Evolutionary conservation across 2,797 vertebrate genomes (phyloP).

Genomic region (Galago senegalensis): DNA sequence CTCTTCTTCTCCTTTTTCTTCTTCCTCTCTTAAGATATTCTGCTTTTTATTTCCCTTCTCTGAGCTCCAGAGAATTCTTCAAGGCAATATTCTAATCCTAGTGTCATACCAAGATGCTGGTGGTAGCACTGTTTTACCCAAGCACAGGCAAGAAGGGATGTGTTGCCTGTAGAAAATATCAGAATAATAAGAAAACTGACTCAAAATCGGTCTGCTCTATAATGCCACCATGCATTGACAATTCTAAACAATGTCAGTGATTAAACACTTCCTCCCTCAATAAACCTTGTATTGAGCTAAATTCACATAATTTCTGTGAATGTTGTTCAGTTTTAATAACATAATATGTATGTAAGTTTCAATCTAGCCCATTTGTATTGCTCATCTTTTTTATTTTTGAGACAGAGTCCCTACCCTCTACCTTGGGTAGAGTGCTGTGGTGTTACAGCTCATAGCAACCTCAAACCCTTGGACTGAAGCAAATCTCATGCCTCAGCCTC

Average conservation of each 20-base stretch:
- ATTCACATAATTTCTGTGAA: neutral
- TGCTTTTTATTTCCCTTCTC: neutral
- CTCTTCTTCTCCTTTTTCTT: neutral
- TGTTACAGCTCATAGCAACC: too few species aligned
- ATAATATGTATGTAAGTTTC: neutral
- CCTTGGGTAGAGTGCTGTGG: too few species aligned
- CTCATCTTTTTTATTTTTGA: neutral
- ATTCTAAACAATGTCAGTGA: neutral
- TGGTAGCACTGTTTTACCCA: neutral
- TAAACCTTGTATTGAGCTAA: neutral
- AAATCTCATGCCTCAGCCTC: too few species aligned
- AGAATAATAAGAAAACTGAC: neutral
- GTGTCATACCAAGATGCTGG: neutral
- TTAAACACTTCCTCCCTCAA: neutral
- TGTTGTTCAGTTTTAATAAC: neutral
- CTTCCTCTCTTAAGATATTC: neutral
- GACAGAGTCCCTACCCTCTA: too few species aligned
- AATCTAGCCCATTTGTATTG: neutral
- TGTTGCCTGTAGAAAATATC: neutral
- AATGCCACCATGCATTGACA: neutral
- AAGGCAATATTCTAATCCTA: neutral
- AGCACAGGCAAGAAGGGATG: neutral
- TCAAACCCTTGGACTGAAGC: too few species aligned
- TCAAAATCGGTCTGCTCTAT: neutral
- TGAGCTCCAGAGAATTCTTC: neutral